These are phyloP conservation scores for Lethrus apterus DNA, from an alignment of 1,140 invertebrate species.

Conservation along the genomic window DNA sequence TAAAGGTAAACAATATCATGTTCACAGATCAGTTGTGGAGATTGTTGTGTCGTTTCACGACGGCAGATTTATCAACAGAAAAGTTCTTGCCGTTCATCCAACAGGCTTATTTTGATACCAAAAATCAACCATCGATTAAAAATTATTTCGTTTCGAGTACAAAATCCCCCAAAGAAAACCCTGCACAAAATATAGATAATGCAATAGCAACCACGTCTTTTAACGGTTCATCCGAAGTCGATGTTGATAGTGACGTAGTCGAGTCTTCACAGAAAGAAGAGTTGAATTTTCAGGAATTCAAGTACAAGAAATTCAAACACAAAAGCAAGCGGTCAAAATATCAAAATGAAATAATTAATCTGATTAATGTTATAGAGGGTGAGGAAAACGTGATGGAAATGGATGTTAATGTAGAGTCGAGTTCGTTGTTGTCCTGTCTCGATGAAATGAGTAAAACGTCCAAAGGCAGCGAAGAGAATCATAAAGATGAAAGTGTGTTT, in stretches of 20 bases:
- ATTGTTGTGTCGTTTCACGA: conserved; percentile 31
- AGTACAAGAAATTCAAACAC: not conserved
- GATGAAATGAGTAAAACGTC: conserved; percentile 1
- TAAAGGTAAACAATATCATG: too few relatives aligned
- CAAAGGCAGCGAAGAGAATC: not conserved
- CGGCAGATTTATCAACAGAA: conserved; percentile 18
- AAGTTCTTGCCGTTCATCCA: conserved; percentile 35
- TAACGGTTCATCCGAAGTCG: not conserved
- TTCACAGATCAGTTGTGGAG: conserved; percentile 34
- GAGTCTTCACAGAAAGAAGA: conserved; percentile 1
- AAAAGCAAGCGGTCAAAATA: not conserved
- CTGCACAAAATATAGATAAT: not conserved
- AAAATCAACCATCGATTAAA: conserved; percentile 29
- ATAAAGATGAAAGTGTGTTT: not conserved
- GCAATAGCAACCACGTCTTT: not conserved
- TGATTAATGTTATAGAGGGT: conserved; percentile 3
- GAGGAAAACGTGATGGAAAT: not conserved
- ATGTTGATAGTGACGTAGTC: not conserved
- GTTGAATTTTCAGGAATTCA: not conserved
- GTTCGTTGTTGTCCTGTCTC: not conserved
- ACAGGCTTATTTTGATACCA: conserved; percentile 35
- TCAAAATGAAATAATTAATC: not conserved
- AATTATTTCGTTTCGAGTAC: conserved; percentile 16
- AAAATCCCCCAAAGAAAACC: not conserved
- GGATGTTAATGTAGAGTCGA: not conserved